Percentiles rank a stretch among this genome's conserved stretches.
Conservation (phyloP, 2,888 invertebrate species). For the Agrypnus murinus region DNA sequence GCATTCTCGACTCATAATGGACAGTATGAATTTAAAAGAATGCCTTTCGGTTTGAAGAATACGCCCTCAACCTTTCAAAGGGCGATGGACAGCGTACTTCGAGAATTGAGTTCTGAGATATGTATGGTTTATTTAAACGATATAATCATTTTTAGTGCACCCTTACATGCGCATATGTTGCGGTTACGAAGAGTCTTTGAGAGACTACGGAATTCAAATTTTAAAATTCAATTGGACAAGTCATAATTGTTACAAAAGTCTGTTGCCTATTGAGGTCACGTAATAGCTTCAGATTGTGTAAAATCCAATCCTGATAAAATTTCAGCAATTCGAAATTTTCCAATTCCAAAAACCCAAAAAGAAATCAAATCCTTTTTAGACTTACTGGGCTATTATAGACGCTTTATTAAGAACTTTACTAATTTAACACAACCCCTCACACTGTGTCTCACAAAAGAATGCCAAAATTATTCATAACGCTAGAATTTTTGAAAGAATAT, state of each 20-base stretch:
- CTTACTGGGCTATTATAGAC: too few species aligned
- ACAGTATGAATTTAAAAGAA: too few species aligned
- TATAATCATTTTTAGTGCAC: constrained; percentile 53
- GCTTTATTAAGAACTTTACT: constrained; percentile 19
- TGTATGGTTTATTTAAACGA: constrained; percentile 57
- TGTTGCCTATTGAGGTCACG: constrained; percentile 40
- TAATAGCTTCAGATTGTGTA: constrained; percentile 38
- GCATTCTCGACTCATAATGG: too few species aligned
- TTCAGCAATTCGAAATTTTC: neutral
- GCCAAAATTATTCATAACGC: neutral
- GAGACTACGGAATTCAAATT: constrained; percentile 50
- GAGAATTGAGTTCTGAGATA: constrained; percentile 48
- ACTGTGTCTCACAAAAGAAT: constrained; percentile 5
- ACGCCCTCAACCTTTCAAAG: constrained; percentile 62
- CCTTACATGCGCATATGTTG: constrained; percentile 51
- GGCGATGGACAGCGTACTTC: constrained; percentile 56
- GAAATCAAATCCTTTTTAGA: too few species aligned
- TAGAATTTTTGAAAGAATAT: constrained; percentile 4
- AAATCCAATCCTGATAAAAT: constrained; percentile 40
- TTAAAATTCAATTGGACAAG: constrained; percentile 50
- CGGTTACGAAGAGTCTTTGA: constrained; percentile 52
- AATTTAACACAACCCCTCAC: constrained; percentile 24
- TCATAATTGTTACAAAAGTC: constrained; percentile 26
- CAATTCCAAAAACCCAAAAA: too few species aligned
- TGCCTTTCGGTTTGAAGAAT: constrained; percentile 59